Conservation (phyloP, 1,140 invertebrate species). For the Sarcophaga bullata region DNA sequence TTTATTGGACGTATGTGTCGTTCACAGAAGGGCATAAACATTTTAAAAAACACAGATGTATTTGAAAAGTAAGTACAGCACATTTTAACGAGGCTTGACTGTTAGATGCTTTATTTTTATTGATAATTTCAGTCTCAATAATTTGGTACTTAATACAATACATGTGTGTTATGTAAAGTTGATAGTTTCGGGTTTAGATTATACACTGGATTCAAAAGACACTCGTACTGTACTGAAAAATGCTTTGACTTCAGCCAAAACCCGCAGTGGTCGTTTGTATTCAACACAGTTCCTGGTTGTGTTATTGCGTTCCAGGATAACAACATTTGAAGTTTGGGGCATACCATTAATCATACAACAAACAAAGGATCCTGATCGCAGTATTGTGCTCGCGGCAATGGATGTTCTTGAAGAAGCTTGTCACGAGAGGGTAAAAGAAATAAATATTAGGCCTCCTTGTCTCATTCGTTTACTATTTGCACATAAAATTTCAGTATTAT, state of each 20-base stretch:
- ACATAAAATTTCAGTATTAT: slow-evolving; percentile 66
- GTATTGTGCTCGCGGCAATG: slow-evolving; percentile 81
- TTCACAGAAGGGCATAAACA: slow-evolving; percentile 75
- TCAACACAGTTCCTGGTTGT: slow-evolving; percentile 90
- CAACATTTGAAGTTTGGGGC: slow-evolving; percentile 81
- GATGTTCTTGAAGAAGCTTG: slow-evolving; percentile 92
- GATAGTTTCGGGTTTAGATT: slow-evolving; percentile 89
- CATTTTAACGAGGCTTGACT: slow-evolving; percentile 27
- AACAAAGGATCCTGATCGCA: slow-evolving; percentile 80
- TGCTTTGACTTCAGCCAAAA: slow-evolving; percentile 69
- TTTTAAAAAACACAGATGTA: slow-evolving; percentile 81
- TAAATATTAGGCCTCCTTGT: not conserved
- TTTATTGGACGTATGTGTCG: slow-evolving; percentile 89
- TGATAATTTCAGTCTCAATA: slow-evolving; percentile 73
- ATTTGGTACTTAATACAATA: slow-evolving; percentile 82
- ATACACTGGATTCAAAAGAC: slow-evolving; percentile 74
- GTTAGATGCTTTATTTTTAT: slow-evolving; percentile 28
- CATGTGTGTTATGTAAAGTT: slow-evolving; percentile 94
- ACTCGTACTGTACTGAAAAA: slow-evolving; percentile 79
- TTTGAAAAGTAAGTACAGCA: slow-evolving; percentile 74
- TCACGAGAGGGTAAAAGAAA: slow-evolving; percentile 76
- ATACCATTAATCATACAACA: slow-evolving; percentile 83
- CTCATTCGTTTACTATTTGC: not conserved
- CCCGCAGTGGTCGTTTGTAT: slow-evolving; percentile 84
- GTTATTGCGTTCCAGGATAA: slow-evolving; percentile 78